These are phyloP conservation scores for Crenuchus spilurus DNA, from an alignment of 2,797 vertebrate genomes.

Conservation along the genomic window DNA sequence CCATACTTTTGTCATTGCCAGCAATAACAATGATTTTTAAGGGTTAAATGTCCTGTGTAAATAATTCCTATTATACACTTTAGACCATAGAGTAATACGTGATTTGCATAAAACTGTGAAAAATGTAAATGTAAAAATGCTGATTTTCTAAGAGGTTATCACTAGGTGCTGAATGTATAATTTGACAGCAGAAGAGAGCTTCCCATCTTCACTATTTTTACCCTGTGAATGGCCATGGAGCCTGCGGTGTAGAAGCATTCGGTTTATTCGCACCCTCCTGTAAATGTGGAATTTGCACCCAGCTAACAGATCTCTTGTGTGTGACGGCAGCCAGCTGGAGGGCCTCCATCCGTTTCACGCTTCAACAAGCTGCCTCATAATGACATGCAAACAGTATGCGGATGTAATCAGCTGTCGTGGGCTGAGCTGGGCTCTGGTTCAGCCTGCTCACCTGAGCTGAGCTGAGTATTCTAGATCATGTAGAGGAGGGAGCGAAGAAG, in stretches of 20 bases:
- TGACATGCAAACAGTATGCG: conserved; percentile 71
- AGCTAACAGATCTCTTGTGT: conserved; percentile 65
- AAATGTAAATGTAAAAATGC: background rate
- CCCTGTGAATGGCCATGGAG: conserved; percentile 12
- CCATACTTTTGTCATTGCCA: no score
- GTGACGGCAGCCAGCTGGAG: conserved; percentile 68
- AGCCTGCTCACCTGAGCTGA: conserved; percentile 65
- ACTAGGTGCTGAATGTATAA: conserved; percentile 16
- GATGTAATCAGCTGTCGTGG: conserved; percentile 62
- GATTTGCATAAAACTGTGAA: conserved; percentile 11
- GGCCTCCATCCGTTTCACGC: conserved; percentile 69
- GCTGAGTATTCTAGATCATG: conserved; percentile 8
- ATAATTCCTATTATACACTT: background rate
- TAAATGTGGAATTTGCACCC: conserved; percentile 65
- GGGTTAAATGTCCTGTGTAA: no score
- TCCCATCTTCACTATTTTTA: conserved; percentile 18
- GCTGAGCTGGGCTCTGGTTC: conserved; percentile 57
- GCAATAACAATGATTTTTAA: no score
- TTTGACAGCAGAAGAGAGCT: conserved; percentile 35
- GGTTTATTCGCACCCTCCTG: conserved; percentile 66
- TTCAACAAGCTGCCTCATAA: conserved; percentile 65
- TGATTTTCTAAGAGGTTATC: background rate
- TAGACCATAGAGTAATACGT: conserved; percentile 9
- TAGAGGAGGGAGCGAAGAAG: conserved; percentile 8
- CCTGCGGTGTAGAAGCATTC: conserved; percentile 25